Percentiles rank a stretch among this genome's conserved stretches.
phyloP scores from a whole-genome alignment of 2,113 vertebrate genomes.

The Cervus canadensis region DNA sequence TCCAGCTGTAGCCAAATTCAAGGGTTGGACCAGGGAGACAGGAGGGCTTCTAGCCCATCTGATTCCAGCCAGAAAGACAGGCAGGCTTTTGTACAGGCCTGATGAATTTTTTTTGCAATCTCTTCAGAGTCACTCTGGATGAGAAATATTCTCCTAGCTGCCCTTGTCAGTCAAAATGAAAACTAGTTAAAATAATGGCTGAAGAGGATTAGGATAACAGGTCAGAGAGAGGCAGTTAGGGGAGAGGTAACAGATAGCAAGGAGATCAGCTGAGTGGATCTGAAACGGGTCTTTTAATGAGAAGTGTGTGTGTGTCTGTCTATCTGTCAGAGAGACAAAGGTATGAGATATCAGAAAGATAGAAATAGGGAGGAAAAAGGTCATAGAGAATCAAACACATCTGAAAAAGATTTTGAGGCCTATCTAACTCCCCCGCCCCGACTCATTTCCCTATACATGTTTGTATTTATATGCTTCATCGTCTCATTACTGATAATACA shows the following conservation, averaged over 20 bases:
- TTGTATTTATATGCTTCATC: not conserved
- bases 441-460: not conserved
- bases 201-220: not conserved
- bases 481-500: constrained; percentile 26
- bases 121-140: not conserved
- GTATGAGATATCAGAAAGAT: not conserved
- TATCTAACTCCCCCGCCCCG: not conserved
- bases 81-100: not conserved
- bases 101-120: not conserved
- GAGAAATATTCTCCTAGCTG: not conserved
- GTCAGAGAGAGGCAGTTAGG: not conserved
- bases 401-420: not conserved
- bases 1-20: not conserved
- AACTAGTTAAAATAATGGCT: not conserved
- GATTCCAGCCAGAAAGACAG: not conserved
- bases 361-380: not conserved
- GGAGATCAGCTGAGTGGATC: not conserved
- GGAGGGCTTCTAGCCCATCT: not conserved
- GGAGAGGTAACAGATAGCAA: not conserved
- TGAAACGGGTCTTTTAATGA: not conserved
- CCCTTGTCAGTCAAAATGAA: constrained; percentile 13
- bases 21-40: not conserved
- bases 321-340: not conserved
- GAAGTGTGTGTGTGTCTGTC: not conserved
- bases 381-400: not conserved